These are phyloP conservation scores for Pelosia muscerda DNA, from an alignment of 2,888 invertebrate genomes.

Conservation along the genomic window DNA sequence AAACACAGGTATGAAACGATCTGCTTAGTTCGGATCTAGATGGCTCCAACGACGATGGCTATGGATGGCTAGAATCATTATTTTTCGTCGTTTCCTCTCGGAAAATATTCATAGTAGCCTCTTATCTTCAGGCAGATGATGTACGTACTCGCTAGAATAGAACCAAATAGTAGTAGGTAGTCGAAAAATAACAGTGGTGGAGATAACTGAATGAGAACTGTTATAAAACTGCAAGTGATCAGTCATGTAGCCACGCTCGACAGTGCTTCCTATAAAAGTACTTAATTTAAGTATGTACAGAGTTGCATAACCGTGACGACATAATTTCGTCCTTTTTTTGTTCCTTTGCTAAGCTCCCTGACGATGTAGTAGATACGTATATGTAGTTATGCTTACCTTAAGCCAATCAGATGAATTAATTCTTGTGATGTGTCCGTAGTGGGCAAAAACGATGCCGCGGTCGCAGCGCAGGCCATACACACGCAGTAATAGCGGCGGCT, in stretches of 20 bases:
- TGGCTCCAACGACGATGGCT: too few relatives aligned
- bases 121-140: too few relatives aligned
- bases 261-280: not conserved
- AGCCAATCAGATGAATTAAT: not conserved
- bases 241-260: not conserved
- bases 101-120: too few relatives aligned
- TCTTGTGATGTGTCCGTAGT: not conserved
- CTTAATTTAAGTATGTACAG: too few relatives aligned
- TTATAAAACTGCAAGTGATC: not conserved
- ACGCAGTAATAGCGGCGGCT: slow-evolving; percentile 1
- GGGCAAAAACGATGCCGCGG: not conserved
- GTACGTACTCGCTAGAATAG: too few relatives aligned
- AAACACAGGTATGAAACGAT: too few relatives aligned
- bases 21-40: too few relatives aligned
- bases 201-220: too few relatives aligned
- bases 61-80: too few relatives aligned
- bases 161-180: too few relatives aligned
- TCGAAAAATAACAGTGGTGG: too few relatives aligned
- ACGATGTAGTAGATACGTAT: not conserved
- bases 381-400: not conserved
- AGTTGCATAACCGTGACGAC: not conserved
- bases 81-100: too few relatives aligned
- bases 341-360: not conserved
- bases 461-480: not conserved
- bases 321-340: not conserved